phyloP scores from a whole-genome alignment of 2,113 vertebrate species.

The Empidonax alnorum region DNA sequence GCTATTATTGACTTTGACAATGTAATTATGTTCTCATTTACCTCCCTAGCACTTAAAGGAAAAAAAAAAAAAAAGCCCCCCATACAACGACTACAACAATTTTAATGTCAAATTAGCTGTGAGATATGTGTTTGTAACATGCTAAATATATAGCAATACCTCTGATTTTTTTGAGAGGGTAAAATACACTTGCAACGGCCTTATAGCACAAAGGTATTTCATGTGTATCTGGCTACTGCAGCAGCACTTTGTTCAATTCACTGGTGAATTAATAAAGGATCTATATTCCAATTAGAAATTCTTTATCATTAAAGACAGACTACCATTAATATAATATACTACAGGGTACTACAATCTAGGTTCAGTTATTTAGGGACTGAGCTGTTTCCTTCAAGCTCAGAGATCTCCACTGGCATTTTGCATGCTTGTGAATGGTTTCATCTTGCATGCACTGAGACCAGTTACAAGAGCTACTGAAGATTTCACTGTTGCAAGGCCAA shows the following conservation, averaged over 20 bases:
- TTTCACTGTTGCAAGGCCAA: background rate
- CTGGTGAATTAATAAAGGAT: background rate
- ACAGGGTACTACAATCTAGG: background rate
- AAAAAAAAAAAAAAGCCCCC: background rate
- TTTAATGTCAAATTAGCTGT: conserved; percentile 27
- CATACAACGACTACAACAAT: background rate
- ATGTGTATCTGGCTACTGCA: background rate
- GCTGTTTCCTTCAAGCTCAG: background rate
- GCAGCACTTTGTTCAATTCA: conserved; percentile 9
- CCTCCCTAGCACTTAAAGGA: conserved; percentile 62
- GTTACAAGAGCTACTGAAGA: background rate
- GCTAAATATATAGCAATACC: background rate
- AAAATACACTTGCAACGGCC: background rate
- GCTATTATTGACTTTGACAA: conserved; percentile 73
- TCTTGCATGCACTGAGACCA: background rate
- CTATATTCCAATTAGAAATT: background rate
- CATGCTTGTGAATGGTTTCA: background rate
- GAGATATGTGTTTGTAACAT: conserved; percentile 2
- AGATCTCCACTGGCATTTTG: background rate
- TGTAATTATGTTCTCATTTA: conserved; percentile 76
- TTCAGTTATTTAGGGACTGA: background rate
- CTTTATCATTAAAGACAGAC: background rate
- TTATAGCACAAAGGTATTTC: background rate
- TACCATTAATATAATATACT: background rate
- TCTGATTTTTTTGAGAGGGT: background rate